Evolutionary conservation across 2,113 vertebrate genomes (phyloP).

Genomic region (Gulo gulo): DNA sequence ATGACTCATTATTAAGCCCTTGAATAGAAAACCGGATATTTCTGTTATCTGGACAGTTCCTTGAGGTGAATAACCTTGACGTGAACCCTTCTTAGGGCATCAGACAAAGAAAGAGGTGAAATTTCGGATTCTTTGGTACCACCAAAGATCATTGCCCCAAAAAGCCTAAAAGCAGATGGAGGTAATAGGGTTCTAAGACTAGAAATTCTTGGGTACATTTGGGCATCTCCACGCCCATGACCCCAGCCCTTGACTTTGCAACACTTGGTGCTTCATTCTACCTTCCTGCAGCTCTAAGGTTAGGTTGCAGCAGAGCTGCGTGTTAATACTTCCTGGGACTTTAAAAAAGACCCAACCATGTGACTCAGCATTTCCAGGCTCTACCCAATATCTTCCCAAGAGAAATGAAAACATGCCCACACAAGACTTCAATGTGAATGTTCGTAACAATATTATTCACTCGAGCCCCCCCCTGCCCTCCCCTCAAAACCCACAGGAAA

Average conservation of each 20-base stretch:
- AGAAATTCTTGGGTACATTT: background rate
- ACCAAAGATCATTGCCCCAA: background rate
- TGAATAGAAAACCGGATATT: background rate
- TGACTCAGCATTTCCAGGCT: conserved; percentile 19
- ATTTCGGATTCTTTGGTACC: background rate
- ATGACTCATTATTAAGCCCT: background rate
- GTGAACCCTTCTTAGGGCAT: background rate
- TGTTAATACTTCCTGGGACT: background rate
- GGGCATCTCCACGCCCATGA: rapidly evolving
- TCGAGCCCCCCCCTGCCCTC: background rate
- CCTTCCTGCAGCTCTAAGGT: background rate
- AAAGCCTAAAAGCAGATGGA: background rate
- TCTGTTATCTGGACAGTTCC: background rate
- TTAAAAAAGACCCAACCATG: background rate
- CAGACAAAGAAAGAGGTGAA: background rate
- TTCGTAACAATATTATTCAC: background rate
- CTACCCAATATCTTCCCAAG: background rate
- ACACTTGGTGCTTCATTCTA: background rate
- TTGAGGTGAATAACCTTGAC: background rate
- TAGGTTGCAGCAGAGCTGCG: background rate
- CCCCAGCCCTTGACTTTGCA: background rate
- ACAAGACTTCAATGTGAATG: background rate
- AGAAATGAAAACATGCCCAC: background rate
- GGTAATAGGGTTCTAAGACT: background rate
- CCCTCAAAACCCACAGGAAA: background rate